phyloP scores from a whole-genome alignment of 2,797 vertebrate genomes.

The Chaunax sp. region DNA sequence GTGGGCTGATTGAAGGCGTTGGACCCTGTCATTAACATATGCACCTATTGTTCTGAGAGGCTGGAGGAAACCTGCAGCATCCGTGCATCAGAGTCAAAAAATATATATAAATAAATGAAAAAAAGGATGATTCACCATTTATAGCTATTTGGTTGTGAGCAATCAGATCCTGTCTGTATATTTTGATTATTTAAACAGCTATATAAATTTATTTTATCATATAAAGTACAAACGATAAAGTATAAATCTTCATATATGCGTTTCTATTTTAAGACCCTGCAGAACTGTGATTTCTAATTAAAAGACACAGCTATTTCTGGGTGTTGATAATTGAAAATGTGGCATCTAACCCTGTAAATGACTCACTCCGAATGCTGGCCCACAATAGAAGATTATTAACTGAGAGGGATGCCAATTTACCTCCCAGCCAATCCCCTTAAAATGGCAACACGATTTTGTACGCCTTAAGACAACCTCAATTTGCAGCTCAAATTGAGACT shows the following conservation, averaged over 20 bases:
- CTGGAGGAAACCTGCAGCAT: too few relatives aligned
- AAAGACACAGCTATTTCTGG: slow-evolving; percentile 26
- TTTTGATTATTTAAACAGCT: too few relatives aligned
- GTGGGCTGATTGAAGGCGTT: slow-evolving; percentile 19
- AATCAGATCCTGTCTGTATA: neutral
- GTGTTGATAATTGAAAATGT: slow-evolving; percentile 42
- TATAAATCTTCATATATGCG: neutral
- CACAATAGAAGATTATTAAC: slow-evolving; percentile 46
- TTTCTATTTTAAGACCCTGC: slow-evolving; percentile 8
- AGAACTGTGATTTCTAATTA: slow-evolving; percentile 36
- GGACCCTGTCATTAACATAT: slow-evolving; percentile 16
- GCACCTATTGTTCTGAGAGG: slow-evolving; percentile 12
- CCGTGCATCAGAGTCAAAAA: too few relatives aligned
- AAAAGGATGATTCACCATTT: slow-evolving; percentile 17
- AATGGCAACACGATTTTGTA: slow-evolving; percentile 12
- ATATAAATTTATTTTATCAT: too few relatives aligned
- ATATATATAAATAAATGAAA: slow-evolving; percentile 29
- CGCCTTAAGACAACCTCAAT: slow-evolving; percentile 11
- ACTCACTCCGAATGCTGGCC: slow-evolving; percentile 27
- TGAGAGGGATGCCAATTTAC: slow-evolving; percentile 33
- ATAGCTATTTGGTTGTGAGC: slow-evolving; percentile 5
- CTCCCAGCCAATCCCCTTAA: slow-evolving; percentile 20
- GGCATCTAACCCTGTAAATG: slow-evolving; percentile 13
- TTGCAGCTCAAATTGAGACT: slow-evolving; percentile 23
- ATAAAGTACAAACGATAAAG: neutral